phyloP scores from a whole-genome alignment of 2,888 invertebrate genomes.

The Ischnus inquisitorius region DNA sequence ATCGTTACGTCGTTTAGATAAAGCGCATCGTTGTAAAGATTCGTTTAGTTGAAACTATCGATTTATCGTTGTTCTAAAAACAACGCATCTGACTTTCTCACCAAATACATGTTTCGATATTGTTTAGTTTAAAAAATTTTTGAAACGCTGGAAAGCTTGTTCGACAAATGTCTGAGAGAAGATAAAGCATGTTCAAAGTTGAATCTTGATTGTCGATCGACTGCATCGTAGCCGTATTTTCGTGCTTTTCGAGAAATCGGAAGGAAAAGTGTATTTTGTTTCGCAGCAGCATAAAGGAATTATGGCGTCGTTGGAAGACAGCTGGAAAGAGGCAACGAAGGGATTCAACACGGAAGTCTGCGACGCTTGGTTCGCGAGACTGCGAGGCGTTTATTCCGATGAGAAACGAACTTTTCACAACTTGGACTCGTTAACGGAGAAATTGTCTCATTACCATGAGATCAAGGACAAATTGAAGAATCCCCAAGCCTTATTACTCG shows the following conservation, averaged over 20 bases:
- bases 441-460: constrained; percentile 85
- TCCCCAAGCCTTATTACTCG: constrained; percentile 86
- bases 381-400: constrained; percentile 84
- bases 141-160: too few relatives aligned
- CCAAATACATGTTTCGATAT: neutral
- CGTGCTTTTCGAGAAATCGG: neutral
- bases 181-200: too few relatives aligned
- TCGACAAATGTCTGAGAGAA: too few relatives aligned
- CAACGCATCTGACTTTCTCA: neutral
- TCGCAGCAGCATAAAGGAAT: constrained; percentile 54
- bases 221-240: neutral
- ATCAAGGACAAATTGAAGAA: constrained; percentile 85
- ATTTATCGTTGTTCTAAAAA: neutral
- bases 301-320: constrained; percentile 82
- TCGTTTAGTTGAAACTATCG: neutral
- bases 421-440: constrained; percentile 85
- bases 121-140: neutral
- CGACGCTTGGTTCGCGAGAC: constrained; percentile 83
- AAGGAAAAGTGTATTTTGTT: constrained; percentile 15
- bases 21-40: too few relatives aligned
- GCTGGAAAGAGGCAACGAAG: constrained; percentile 84
- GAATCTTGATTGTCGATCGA: too few relatives aligned
- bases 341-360: constrained; percentile 79
- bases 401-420: constrained; percentile 86
- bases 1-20: neutral